Base-by-base conservation (phyloP, 2,888 invertebrate species). In the Brenthis ino region DNA sequence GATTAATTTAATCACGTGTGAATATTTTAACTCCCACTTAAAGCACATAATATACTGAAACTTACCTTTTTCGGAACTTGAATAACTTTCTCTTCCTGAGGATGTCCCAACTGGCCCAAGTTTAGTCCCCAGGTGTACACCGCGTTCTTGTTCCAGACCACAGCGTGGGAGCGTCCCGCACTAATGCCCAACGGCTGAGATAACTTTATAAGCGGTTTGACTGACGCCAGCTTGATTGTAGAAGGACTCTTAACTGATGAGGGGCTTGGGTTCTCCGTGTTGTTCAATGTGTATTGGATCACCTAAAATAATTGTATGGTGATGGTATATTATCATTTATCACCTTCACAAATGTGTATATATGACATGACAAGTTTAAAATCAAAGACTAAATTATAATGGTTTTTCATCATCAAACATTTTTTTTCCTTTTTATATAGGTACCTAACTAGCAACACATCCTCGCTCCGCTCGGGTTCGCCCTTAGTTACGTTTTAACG, bases 111-210 rank as follows among this genome's bases (percentile, higher is more conserved):
- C 80, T 98, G 98, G 0, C 98, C 98, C 64, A 95, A 94, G 88
- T 98, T 97, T 3, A 95, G 89, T 1, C 98, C 98, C 95, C 96
- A 98, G 0, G 96, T 95, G 83, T 95, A 97, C 0, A 97, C 85
- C 1, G 93, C 93, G 43, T 93, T 84, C 0, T 85, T 70, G 82
- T 95, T 94, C 94, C 96, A 94, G 14, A 94, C 94, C 1, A 96
- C 95, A 0, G 96, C 95, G 85, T 98, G 97, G 71, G 94, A 95
- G 12, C 95, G 93, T 1, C 95, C 95, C 6, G 96, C 95, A 77
- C 94, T 93, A 1, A 97, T 93, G 0, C 95, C 94, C 6, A 86
- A 70, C 0, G 91, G 86, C 2, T 79, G 73, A 0, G 93, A 85
- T 24, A 91, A 75, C 71, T 86, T 87, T 37, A 90, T 77, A 58